A percentile compares a stretch with the other conserved stretches of the same genome.
phyloP scores from a whole-genome alignment of 2,888 invertebrate species.

The Petrolisthes cinctipes region DNA sequence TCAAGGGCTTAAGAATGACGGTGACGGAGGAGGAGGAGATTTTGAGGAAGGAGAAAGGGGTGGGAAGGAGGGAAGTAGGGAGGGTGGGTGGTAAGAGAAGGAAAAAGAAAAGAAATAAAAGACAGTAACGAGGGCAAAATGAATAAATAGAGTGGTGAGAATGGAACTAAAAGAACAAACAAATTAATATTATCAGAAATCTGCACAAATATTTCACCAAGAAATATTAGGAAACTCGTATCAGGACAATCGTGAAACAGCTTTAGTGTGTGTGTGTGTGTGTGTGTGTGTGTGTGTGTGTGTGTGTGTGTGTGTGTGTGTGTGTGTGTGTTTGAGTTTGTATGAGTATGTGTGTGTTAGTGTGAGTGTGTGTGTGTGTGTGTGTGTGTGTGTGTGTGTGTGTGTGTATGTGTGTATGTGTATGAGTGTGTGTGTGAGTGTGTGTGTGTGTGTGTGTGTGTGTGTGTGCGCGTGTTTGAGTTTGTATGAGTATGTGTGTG shows the following conservation, averaged over 20 bases:
- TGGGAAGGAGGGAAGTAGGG: slow-evolving; percentile 1
- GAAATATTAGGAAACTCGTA: not conserved
- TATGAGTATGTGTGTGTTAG: not conserved
- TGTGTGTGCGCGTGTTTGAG: slow-evolving; percentile 2
- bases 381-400: too few relatives aligned
- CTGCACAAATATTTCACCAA: not conserved
- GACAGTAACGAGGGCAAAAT: too few relatives aligned
- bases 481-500: not conserved
- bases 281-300: slow-evolving; percentile 14
- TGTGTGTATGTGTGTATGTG: not conserved
- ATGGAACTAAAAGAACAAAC: not conserved
- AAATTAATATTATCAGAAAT: not conserved
- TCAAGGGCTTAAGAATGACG: too few relatives aligned
- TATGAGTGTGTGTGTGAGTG: not conserved
- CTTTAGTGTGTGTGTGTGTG: not conserved
- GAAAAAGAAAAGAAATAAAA: not conserved
- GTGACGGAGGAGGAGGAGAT: too few relatives aligned
- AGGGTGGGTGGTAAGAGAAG: not conserved
- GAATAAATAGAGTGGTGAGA: too few relatives aligned
- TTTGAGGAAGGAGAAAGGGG: not conserved
- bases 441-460: not conserved
- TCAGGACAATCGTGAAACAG: not conserved
- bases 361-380: not conserved
- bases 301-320: not conserved
- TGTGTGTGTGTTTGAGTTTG: too few relatives aligned